Evolutionary conservation across 2,797 vertebrate species (phyloP), one percentile per base, ranked within the genome.

Genomic region (Passerculus sandwichensis): DNA sequence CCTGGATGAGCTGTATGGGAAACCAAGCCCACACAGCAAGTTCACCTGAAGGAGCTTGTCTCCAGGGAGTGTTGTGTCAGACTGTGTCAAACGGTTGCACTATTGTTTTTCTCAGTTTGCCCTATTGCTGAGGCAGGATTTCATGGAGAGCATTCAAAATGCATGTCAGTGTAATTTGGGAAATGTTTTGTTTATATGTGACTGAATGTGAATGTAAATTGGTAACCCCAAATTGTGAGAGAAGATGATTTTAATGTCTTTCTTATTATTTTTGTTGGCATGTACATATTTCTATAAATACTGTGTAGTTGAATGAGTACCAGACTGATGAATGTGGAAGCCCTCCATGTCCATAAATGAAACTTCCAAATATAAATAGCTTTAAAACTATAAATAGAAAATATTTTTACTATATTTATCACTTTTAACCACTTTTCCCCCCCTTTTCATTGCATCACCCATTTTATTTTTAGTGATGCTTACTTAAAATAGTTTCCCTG

Each of bases 401-500:
- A 85, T 62, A 36, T 81, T 38, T 64, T 11, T 64, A n/a, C 83
- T 87, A 19, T 85, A 51, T 95, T 94, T 95, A 79, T 93, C 74
- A 77, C 48, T 27, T 50, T 50, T 95, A 89, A 44, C 77, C 53
- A 54, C 64, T 53, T 53, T 53, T 53, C 19, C 19, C 5, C 4
- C 29, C 25, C 7, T 23, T 85, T 90, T 84, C 74, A 21, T 73
- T 86, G 53, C 29, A 3, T 94, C 34, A 90, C 67, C 30, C 21
- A 32, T 74, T 91, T 96, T 96, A 94, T 91, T 95, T 96, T 96
- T 94, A 94, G 83, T 56, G 69, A 57, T 67, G 32, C 85, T 91
- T 86, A 32, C 94, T 92, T 93, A 88, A 96, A 96, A 96, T 95
- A 95, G 48, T 70, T 88, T 57, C 38, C 29, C 42, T 79, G 27